phyloP scores from a whole-genome alignment of 2,113 vertebrate species.

The Notarius quadriscutis region DNA sequence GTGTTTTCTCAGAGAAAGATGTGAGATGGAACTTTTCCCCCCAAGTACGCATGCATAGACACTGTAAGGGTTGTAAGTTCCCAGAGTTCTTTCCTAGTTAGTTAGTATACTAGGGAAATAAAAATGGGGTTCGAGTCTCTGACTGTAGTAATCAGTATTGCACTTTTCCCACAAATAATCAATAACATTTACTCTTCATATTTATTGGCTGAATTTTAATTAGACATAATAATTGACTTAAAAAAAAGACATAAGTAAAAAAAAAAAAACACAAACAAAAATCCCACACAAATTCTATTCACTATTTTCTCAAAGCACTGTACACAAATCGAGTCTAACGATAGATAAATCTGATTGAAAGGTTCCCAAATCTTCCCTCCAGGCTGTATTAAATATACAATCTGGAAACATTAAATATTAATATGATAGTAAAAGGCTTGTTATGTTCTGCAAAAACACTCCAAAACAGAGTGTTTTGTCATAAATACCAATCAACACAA shows the following conservation, averaged over 20 bases:
- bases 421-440: constrained; percentile 51
- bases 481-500: constrained; percentile 34
- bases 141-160: background rate
- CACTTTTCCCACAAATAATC: background rate
- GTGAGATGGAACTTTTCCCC: background rate
- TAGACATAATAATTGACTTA: constrained; percentile 47
- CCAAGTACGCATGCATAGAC: background rate
- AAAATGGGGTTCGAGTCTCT: background rate
- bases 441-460: constrained; percentile 22
- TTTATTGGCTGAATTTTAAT: background rate
- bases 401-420: constrained; percentile 72
- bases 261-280: constrained; percentile 68
- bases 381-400: constrained; percentile 72
- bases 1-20: background rate
- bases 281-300: constrained; percentile 57
- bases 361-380: constrained; percentile 62
- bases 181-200: background rate
- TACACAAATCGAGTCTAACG: constrained; percentile 70
- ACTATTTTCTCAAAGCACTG: background rate
- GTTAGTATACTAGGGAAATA: background rate
- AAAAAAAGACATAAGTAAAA: constrained; percentile 52
- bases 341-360: constrained; percentile 73
- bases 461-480: background rate
- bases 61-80: background rate
- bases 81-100: background rate